A percentile compares a stretch with the other conserved stretches of the same genome.
These are phyloP conservation scores for Prietella phreatophila DNA, from an alignment of 2,113 vertebrate genomes.

Conservation along the genomic window DNA sequence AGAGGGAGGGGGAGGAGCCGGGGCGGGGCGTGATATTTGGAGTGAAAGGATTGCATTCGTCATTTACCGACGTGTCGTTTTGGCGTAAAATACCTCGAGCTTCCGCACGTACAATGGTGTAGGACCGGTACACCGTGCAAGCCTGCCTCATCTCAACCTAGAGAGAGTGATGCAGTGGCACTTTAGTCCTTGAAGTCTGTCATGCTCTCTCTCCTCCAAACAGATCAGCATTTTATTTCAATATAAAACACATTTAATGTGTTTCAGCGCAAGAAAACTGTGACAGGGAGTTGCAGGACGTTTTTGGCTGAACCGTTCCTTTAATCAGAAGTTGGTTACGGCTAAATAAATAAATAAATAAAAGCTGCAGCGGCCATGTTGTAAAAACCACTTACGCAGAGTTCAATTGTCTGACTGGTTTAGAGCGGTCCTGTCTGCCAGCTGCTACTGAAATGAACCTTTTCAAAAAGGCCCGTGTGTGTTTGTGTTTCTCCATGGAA, in stretches of 20 bases:
- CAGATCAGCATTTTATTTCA: neutral
- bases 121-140: too few relatives aligned
- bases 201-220: neutral
- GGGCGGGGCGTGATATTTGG: too few relatives aligned
- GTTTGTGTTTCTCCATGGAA: slow-evolving; percentile 4
- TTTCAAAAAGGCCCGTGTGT: neutral
- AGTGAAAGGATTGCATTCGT: too few relatives aligned
- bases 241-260: neutral
- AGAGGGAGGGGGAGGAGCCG: too few relatives aligned
- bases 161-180: neutral
- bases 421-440: slow-evolving; percentile 9
- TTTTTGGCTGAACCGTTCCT: neutral
- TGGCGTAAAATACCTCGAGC: too few relatives aligned
- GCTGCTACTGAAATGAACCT: slow-evolving; percentile 9
- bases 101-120: too few relatives aligned
- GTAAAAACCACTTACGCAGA: slow-evolving; percentile 1
- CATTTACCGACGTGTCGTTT: too few relatives aligned
- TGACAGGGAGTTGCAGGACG: neutral
- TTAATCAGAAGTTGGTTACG: too few relatives aligned
- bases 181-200: neutral
- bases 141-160: neutral
- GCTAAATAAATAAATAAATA: neutral
- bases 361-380: neutral
- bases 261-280: neutral
- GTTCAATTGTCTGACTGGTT: slow-evolving; percentile 9